These are phyloP conservation scores for Candidula unifasciata DNA, from an alignment of 2,888 invertebrate species.

Conservation along the genomic window DNA sequence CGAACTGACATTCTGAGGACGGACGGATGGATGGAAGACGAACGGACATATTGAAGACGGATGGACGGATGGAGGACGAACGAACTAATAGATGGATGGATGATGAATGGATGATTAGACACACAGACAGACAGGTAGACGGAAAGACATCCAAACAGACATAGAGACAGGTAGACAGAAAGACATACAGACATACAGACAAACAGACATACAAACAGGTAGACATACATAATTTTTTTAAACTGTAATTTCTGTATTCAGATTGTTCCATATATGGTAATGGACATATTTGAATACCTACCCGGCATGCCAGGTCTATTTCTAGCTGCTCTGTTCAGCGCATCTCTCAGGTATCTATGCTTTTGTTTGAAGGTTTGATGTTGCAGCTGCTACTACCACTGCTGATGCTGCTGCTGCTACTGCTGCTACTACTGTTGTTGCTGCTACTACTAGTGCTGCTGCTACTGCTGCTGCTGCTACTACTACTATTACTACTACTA, in stretches of 20 bases:
- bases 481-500: no score
- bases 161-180: neutral
- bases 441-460: neutral
- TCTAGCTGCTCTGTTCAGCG: conserved; percentile 64
- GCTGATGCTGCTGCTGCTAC: no score
- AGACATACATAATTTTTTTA: neutral
- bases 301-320: conserved; percentile 66
- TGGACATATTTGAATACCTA: conserved; percentile 59
- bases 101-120: no score
- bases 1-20: no score
- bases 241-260: conserved; percentile 37
- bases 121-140: no score
- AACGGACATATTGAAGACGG: no score
- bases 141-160: no score
- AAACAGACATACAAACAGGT: neutral
- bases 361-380: neutral
- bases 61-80: no score
- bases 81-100: no score
- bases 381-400: neutral
- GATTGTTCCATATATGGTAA: conserved; percentile 64
- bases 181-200: neutral
- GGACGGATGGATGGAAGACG: no score
- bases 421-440: neutral
- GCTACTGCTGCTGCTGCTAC: no score
- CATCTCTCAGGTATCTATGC: conserved; percentile 61